phyloP scores from a whole-genome alignment of 2,888 invertebrate genomes.

The Macrophya alboannulata region DNA sequence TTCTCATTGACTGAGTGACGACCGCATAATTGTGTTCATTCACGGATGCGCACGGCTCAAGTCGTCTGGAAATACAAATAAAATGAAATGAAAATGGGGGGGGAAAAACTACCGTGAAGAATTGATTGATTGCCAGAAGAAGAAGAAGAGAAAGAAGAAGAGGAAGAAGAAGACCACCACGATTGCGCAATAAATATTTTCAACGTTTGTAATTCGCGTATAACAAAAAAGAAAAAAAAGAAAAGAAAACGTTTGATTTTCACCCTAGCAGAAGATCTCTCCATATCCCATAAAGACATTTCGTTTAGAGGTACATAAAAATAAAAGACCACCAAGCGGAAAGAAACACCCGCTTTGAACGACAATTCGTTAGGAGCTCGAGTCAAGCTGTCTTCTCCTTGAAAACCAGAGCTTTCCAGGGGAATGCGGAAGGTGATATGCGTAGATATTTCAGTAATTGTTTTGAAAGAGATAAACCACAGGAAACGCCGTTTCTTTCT shows the following conservation, averaged over 20 bases:
- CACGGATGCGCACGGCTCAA: constrained; percentile 34
- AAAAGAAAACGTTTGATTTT: not conserved
- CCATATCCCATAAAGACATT: not conserved
- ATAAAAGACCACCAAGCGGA: not conserved
- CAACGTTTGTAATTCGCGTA: not conserved
- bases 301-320: not conserved
- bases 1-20: constrained; percentile 54
- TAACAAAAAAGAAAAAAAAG: not conserved
- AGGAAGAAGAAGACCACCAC: not conserved
- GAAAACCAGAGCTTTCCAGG: not conserved
- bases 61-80: constrained; percentile 37
- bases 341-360: not conserved
- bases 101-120: constrained; percentile 34
- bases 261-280: not conserved
- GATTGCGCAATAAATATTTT: constrained; percentile 1
- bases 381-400: constrained; percentile 7
- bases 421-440: constrained; percentile 52
- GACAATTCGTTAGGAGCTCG: constrained; percentile 14
- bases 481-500: constrained; percentile 27
- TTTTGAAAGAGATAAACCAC: constrained; percentile 40
- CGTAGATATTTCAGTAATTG: constrained; percentile 41
- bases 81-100: not conserved
- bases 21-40: constrained; percentile 54
- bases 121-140: constrained; percentile 26
- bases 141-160: not conserved